These are phyloP conservation scores for Nasua narica DNA, from an alignment of 2,797 vertebrate species.

Conservation along the genomic window DNA sequence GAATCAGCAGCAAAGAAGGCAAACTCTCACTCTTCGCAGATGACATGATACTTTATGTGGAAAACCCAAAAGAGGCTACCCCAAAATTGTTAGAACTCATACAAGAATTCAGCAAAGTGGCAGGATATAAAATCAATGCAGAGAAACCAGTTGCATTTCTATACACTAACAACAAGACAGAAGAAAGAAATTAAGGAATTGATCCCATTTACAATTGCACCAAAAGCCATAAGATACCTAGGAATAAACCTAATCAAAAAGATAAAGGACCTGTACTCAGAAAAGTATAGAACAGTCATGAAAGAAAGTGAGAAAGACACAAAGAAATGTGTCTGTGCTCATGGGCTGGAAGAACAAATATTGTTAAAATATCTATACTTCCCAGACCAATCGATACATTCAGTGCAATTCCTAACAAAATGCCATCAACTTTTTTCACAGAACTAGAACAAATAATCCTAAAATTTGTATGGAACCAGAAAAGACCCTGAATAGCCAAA, in stretches of 20 bases:
- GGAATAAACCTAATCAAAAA: background rate
- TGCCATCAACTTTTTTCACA: background rate
- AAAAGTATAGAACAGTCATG: background rate
- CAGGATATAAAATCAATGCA: too few species aligned
- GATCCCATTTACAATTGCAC: too few species aligned
- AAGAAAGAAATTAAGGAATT: too few species aligned
- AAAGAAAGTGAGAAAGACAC: background rate
- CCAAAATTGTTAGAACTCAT: too few species aligned
- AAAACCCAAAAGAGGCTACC: too few species aligned
- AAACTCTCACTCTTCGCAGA: too few species aligned
- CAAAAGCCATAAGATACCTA: too few species aligned
- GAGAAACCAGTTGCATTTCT: too few species aligned
- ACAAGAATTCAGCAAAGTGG: too few species aligned
- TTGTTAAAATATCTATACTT: background rate
- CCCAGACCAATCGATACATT: background rate
- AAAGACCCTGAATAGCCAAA: background rate
- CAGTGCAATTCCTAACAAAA: background rate
- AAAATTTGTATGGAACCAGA: background rate
- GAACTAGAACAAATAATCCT: background rate
- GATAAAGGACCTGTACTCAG: background rate
- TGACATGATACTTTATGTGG: too few species aligned
- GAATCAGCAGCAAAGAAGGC: too few species aligned
- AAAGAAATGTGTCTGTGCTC: background rate
- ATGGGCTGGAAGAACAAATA: background rate
- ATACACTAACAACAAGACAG: too few species aligned